A percentile compares a stretch with the other conserved stretches of the same genome.
These are phyloP conservation scores for Crossaster papposus DNA, from an alignment of 53 echinoderm and acorn worm species.

Conservation along the genomic window DNA sequence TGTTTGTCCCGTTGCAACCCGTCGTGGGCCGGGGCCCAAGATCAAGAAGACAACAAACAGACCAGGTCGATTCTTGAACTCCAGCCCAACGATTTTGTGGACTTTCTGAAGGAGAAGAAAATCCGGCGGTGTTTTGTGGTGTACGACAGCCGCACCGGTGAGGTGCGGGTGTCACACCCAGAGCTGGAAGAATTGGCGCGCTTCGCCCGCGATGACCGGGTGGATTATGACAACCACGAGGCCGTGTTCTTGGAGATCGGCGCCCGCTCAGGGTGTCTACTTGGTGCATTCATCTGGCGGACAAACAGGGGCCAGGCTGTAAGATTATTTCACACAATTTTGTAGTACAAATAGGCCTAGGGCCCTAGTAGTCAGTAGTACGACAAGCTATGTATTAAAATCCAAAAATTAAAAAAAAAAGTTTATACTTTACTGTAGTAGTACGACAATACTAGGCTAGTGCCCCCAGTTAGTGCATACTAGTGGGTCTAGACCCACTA, in stretches of 20 bases:
- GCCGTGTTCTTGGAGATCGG: slow-evolving; percentile 78
- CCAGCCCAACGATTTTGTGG: slow-evolving; percentile 68
- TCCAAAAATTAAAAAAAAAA: too few species aligned
- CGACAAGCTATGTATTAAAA: too few species aligned
- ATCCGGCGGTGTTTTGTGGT: slow-evolving; percentile 67
- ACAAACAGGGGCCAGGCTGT: slow-evolving; percentile 82
- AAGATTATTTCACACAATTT: slow-evolving; percentile 27
- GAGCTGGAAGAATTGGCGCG: slow-evolving; percentile 58
- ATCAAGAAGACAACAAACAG: neutral
- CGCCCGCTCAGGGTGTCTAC: slow-evolving; percentile 66
- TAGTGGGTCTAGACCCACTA: too few species aligned
- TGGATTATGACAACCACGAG: slow-evolving; percentile 82
- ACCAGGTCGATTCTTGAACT: slow-evolving; percentile 42
- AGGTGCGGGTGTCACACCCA: slow-evolving; percentile 68
- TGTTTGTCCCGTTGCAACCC: neutral
- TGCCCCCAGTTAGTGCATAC: too few species aligned
- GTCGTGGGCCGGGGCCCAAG: neutral
- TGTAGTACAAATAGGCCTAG: too few species aligned
- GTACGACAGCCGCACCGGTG: slow-evolving; percentile 47
- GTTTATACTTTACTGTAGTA: too few species aligned
- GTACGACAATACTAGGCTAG: too few species aligned
- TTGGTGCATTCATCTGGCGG: slow-evolving; percentile 84
- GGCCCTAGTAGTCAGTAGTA: too few species aligned
- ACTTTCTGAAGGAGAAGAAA: slow-evolving; percentile 59
- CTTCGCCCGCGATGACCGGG: slow-evolving; percentile 53